Conservation (phyloP, 2,113 vertebrate genomes). For the Reinhardtius hippoglossoides region DNA sequence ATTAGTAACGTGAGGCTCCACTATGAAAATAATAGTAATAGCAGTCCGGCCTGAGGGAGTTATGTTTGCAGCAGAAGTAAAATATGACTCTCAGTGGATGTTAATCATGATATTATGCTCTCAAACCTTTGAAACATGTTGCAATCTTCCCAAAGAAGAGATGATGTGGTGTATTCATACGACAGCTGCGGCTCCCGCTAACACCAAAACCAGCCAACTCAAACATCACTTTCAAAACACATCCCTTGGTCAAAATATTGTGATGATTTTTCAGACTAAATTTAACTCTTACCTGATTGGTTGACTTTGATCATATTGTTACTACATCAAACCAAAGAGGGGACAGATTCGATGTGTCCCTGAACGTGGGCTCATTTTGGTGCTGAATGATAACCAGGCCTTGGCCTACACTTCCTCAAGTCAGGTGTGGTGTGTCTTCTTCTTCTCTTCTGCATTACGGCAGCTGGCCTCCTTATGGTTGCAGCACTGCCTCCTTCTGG, state of each 20-base stretch:
- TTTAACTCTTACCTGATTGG: neutral
- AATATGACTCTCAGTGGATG: slow-evolving; percentile 27
- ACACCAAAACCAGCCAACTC: neutral
- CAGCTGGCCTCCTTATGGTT: neutral
- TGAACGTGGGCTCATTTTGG: neutral
- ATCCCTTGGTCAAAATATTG: neutral
- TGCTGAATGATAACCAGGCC: neutral
- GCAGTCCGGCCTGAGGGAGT: slow-evolving; percentile 48
- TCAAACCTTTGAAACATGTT: slow-evolving; percentile 30
- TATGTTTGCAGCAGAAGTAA: slow-evolving; percentile 41
- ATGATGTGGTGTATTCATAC: neutral
- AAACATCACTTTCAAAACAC: slow-evolving; percentile 15
- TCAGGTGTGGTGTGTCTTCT: neutral
- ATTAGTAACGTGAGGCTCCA: slow-evolving; percentile 54
- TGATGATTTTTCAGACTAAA: neutral
- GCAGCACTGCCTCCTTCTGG: slow-evolving; percentile 6
- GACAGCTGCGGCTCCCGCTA: slow-evolving; percentile 19
- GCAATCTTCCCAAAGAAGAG: slow-evolving; percentile 9
- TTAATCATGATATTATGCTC: slow-evolving; percentile 35
- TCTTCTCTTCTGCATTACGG: neutral
- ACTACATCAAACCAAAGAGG: neutral
- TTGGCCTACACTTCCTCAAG: neutral
- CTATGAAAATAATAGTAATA: slow-evolving; percentile 59
- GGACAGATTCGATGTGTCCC: neutral
- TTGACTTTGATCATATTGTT: neutral